Conservation (phyloP, 2,888 invertebrate genomes). For the Smittia sp. region DNA sequence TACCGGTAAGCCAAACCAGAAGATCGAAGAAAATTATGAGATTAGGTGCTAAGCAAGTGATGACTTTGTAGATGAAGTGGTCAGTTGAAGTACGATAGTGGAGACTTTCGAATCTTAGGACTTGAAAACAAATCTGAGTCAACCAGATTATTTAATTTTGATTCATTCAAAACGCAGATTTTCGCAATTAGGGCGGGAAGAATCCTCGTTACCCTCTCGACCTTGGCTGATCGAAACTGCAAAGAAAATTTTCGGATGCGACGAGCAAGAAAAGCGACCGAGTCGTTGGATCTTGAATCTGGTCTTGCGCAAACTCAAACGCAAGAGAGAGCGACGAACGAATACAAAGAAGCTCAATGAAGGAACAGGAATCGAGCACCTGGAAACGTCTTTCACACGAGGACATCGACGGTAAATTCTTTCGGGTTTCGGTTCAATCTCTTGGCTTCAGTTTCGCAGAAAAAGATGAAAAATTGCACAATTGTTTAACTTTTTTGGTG, state of each 20-base stretch:
- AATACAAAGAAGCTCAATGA: conserved; percentile 19
- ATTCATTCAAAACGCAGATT: conserved; percentile 32
- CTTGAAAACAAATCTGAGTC: too few relatives aligned
- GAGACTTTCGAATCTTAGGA: too few relatives aligned
- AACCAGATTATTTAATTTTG: too few relatives aligned
- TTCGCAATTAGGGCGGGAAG: conserved; percentile 11
- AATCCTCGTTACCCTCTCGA: conserved; percentile 17
- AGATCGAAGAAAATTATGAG: too few relatives aligned
- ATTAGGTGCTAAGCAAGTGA: too few relatives aligned
- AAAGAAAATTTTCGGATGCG: neutral
- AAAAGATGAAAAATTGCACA: neutral
- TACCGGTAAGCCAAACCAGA: too few relatives aligned
- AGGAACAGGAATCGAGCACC: conserved; percentile 20
- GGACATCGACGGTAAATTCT: conserved; percentile 24
- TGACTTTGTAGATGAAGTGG: too few relatives aligned
- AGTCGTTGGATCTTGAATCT: too few relatives aligned
- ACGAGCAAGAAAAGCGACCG: too few relatives aligned
- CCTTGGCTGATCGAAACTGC: neutral
- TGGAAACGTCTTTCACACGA: conserved; percentile 20
- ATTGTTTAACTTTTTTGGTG: neutral
- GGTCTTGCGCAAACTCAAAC: neutral
- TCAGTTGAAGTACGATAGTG: too few relatives aligned
- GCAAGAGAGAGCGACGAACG: neutral
- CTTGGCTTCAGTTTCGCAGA: neutral
- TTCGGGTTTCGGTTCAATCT: conserved; percentile 23